A percentile compares a stretch with the other conserved stretches of the same genome.
phyloP scores from a whole-genome alignment of 2,888 invertebrate species.

The Acanthosepion esculentum region DNA sequence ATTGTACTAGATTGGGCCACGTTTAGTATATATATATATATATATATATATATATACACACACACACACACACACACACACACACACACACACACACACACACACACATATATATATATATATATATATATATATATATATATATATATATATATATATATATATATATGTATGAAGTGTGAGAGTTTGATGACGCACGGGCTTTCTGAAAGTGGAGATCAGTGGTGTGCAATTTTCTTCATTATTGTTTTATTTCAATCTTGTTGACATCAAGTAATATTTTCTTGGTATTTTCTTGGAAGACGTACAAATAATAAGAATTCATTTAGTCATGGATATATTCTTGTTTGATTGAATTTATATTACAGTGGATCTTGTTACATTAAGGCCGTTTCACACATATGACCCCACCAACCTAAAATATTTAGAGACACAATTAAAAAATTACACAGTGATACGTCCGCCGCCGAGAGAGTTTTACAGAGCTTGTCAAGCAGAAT shows the following conservation, averaged over 20 bases:
- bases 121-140: too few species aligned
- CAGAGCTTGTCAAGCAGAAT: not conserved
- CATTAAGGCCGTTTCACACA: not conserved
- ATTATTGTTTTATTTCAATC: not conserved
- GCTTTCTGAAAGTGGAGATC: not conserved
- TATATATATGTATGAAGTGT: not conserved
- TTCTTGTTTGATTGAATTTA: not conserved
- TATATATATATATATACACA: too few species aligned
- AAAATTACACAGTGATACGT: not conserved
- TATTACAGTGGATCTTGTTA: not conserved
- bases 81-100: too few species aligned
- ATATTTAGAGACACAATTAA: not conserved
- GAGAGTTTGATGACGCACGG: not conserved
- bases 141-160: too few species aligned
- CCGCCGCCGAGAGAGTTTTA: not conserved
- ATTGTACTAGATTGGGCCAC: not conserved
- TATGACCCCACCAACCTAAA: not conserved
- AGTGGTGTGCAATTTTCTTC: not conserved
- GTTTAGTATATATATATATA: not conserved
- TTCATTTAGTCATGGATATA: not conserved
- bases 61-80: too few species aligned
- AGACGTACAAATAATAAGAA: not conserved
- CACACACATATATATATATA: too few species aligned
- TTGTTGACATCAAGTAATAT: not conserved
- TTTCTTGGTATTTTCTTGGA: not conserved